Base-by-base conservation (phyloP, 1,140 invertebrate species). In the Lasioglossum baleicum region DNA sequence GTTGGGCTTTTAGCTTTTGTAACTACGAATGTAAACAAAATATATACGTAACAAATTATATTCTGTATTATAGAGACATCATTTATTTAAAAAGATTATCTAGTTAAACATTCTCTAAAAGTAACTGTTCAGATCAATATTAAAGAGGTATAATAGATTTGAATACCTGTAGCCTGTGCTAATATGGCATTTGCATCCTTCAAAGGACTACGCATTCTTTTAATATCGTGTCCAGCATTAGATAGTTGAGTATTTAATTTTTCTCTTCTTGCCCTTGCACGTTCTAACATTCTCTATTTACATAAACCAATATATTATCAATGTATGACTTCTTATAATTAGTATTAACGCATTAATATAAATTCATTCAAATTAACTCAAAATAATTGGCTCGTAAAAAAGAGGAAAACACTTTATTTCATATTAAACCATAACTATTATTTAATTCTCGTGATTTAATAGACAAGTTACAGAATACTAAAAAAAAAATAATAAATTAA, bases 201-300 rank as follows among this genome's bases (percentile, higher is more conserved):
- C 35, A 93, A 86, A 58, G 93, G 93, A 71, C 90, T 92, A 70
- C 88, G 86, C 65, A 89, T 88, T 69, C 82, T 90, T 70, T 90
- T 89, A 44, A 90, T 75, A 80, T 93, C 88, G 65, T 93, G 91
- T 58, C 92, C 93, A 44, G 90, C 91, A 84, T 91, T 93, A n/a
- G 89, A 88, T 31, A 93, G 83, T 80, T 93, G 89, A 61, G 83
- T 91, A 77, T 94, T 88, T 67, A 94, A 86, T 82, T 94, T 93
- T 88, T 93, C 94, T 77, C 94, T 92, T n/a, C 94, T 92, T 70
- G 92, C 93, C 81, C 91, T 93, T 69, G 94, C 94, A 75, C 94
- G 90, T 66, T 94, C 93, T 67, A 95, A 87, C 90, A 95, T 94
- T 72, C 93, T 91, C 94, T 95, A 77, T 44, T 71, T 71, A 56